Evolutionary conservation across 2,113 vertebrate species (phyloP).

Genomic region (Gavialis gangeticus): DNA sequence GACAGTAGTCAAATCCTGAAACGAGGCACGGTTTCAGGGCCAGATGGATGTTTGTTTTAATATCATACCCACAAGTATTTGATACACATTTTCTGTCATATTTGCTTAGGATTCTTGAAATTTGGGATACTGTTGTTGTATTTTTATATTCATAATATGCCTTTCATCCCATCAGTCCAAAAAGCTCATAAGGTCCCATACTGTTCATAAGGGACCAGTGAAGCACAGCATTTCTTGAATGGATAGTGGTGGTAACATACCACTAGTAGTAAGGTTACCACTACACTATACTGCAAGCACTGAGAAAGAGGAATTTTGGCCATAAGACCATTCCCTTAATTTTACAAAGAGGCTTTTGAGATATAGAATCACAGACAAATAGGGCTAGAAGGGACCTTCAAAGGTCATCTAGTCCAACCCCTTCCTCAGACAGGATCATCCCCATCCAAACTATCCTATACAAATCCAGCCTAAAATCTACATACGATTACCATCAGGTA

Average conservation of each 20-base stretch:
- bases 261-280: too few relatives aligned
- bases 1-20: background rate
- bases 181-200: background rate
- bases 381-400: too few relatives aligned
- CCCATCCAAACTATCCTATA: too few relatives aligned
- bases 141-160: background rate
- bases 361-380: too few relatives aligned
- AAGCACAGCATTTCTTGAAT: background rate
- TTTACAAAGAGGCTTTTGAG: background rate
- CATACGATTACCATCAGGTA: too few relatives aligned
- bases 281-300: background rate
- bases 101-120: background rate
- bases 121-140: background rate
- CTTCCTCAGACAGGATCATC: too few relatives aligned
- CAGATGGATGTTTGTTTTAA: background rate
- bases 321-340: background rate
- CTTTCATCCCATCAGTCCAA: background rate
- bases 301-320: background rate
- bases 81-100: background rate
- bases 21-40: background rate
- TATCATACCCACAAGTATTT: background rate
- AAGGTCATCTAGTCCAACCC: too few relatives aligned
- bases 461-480: too few relatives aligned
- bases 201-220: accelerated
- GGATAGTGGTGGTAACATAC: background rate